Conservation (phyloP, 1,140 invertebrate genomes). For the Ostrea edulis region DNA sequence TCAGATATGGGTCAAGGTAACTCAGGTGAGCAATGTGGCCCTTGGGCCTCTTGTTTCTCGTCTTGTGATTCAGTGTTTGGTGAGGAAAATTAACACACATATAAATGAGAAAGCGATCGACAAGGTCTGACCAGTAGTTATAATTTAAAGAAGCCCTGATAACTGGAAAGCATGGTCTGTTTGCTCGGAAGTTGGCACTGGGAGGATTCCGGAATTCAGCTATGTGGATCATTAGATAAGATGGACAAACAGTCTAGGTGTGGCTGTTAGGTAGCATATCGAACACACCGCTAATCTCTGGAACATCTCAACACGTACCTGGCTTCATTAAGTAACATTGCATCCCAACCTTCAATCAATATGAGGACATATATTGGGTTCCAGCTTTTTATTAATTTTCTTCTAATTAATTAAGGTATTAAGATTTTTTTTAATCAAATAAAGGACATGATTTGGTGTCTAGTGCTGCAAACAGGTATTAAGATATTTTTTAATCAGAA, state of each 20-base stretch:
- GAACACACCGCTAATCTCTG: constrained; percentile 11
- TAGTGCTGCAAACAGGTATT: too few species aligned
- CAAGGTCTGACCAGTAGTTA: not conserved
- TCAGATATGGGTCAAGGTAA: too few species aligned
- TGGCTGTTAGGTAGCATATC: not conserved
- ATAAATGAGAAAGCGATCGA: too few species aligned
- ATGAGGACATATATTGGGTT: not conserved
- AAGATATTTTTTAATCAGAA: too few species aligned
- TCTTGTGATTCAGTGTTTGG: too few species aligned
- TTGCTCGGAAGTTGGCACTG: constrained; percentile 2
- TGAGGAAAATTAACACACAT: too few species aligned
- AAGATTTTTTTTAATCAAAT: too few species aligned
- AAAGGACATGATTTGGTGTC: too few species aligned
- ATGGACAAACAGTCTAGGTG: constrained; percentile 24
- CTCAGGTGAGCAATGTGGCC: too few species aligned
- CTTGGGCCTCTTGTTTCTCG: too few species aligned
- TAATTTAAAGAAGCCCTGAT: not conserved
- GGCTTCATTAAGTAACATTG: constrained; percentile 13
- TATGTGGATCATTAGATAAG: constrained; percentile 24
- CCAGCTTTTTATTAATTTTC: not conserved
- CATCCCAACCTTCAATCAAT: not conserved
- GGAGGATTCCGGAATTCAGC: constrained; percentile 30
- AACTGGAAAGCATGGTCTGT: not conserved
- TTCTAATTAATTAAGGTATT: too few species aligned
- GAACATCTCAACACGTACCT: not conserved